These are phyloP conservation scores for Podarcis lilfordi DNA, from an alignment of 2,797 vertebrate species.

Conservation along the genomic window DNA sequence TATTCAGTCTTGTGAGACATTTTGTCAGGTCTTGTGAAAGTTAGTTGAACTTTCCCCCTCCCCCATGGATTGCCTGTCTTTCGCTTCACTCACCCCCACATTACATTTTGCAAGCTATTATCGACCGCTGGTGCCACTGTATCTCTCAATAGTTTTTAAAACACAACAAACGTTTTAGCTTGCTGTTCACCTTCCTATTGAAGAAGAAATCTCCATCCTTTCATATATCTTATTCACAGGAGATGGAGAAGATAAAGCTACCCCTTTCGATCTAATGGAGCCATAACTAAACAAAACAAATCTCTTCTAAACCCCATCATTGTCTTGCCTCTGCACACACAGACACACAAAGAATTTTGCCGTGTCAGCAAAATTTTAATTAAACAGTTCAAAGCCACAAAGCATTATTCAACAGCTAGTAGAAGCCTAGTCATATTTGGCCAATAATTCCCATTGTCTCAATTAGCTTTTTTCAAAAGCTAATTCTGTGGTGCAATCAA, in stretches of 20 bases:
- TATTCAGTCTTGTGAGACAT: constrained; percentile 55
- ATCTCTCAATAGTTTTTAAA: constrained; percentile 49
- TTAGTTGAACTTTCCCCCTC: constrained; percentile 23
- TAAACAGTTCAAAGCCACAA: constrained; percentile 9
- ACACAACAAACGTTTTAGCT: constrained; percentile 37
- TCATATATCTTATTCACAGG: neutral
- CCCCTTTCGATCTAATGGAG: constrained; percentile 3
- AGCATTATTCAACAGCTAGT: neutral
- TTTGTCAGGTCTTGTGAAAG: constrained; percentile 49
- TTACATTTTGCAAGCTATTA: constrained; percentile 26
- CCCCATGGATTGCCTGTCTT: constrained; percentile 31
- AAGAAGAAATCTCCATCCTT: constrained; percentile 1
- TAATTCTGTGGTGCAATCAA: neutral
- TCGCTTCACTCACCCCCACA: constrained; percentile 25
- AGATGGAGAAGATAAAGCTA: constrained; percentile 36
- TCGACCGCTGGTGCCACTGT: neutral
- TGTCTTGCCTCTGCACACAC: neutral
- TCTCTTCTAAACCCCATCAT: neutral
- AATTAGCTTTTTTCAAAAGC: neutral
- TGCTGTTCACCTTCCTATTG: constrained; percentile 36
- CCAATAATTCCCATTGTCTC: neutral
- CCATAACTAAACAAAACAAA: constrained; percentile 12
- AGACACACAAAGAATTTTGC: constrained; percentile 19
- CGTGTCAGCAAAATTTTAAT: constrained; percentile 17
- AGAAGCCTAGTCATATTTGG: constrained; percentile 1